Conservation (phyloP, 2,113 vertebrate genomes). For the Hydrochoerus hydrochaeris region DNA sequence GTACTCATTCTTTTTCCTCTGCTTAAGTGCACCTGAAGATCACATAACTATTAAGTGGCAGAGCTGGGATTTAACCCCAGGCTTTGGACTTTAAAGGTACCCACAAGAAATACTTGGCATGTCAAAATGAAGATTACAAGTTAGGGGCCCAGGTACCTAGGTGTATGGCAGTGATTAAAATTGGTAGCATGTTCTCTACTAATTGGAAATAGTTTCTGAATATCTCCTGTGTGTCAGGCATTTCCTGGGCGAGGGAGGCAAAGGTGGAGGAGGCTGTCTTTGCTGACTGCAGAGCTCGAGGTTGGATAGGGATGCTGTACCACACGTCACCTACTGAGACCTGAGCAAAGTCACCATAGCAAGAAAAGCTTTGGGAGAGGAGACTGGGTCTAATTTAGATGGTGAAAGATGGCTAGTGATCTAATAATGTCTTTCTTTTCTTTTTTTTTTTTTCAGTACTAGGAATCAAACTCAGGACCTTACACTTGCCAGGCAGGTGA, state of each 20-base stretch:
- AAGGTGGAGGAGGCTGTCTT: neutral
- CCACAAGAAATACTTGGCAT: neutral
- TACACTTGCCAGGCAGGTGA: too few species aligned
- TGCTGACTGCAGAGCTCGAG: neutral
- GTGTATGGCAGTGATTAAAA: neutral
- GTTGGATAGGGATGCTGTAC: neutral
- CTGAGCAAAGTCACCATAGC: neutral
- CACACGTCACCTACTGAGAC: neutral
- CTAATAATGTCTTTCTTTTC: neutral
- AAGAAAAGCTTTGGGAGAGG: neutral
- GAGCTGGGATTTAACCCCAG: neutral
- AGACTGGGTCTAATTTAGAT: neutral
- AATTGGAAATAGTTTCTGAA: neutral
- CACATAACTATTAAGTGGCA: neutral
- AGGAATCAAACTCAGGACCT: too few species aligned
- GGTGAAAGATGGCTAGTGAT: slow-evolving; percentile 38
- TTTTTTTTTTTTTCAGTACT: too few species aligned
- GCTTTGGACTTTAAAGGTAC: neutral
- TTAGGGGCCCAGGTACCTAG: neutral
- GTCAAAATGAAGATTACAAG: neutral
- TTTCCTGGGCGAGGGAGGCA: neutral
- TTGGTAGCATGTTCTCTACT: neutral
- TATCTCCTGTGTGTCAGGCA: neutral
- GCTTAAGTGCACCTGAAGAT: neutral
- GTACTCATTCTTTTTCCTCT: neutral